Percentiles rank a stretch among this genome's conserved stretches.
These are phyloP conservation scores for Mesochorus sp. DNA, from an alignment of 2,888 invertebrate genomes.

Conservation along the genomic window DNA sequence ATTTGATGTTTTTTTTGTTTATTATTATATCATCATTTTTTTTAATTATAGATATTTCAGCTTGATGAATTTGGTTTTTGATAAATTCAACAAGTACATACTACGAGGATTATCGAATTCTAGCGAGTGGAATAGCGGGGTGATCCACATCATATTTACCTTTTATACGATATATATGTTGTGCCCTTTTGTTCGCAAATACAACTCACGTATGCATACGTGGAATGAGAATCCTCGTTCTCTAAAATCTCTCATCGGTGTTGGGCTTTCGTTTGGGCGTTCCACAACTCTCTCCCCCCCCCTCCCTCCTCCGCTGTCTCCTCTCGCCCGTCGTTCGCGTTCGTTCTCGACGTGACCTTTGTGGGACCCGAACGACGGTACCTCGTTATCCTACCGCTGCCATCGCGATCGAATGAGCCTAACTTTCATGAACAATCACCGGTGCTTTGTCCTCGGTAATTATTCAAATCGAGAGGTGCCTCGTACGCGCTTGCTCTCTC, in stretches of 20 bases:
- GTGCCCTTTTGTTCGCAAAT: background rate
- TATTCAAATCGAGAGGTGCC: constrained; percentile 68
- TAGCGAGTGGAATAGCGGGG: background rate
- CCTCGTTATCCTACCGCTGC: constrained; percentile 64
- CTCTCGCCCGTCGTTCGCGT: constrained; percentile 26
- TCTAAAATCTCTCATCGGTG: background rate
- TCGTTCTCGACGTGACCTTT: constrained; percentile 59
- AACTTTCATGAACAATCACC: constrained; percentile 70
- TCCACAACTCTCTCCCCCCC: background rate
- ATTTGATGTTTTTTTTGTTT: no score
- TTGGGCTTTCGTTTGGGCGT: background rate
- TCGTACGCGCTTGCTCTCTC: constrained; percentile 56
- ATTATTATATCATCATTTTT: no score
- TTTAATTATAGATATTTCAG: no score
- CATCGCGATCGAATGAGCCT: constrained; percentile 65
- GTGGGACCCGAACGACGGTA: constrained; percentile 52
- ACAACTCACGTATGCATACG: background rate
- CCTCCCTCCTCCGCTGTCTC: no score
- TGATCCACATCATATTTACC: background rate
- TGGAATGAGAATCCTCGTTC: background rate
- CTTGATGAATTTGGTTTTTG: no score
- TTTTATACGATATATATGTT: background rate
- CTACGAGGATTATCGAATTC: background rate
- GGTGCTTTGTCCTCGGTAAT: constrained; percentile 68
- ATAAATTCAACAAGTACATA: background rate